phyloP scores from a whole-genome alignment of 2,888 invertebrate genomes.

The Fissipunctia ypsillon region DNA sequence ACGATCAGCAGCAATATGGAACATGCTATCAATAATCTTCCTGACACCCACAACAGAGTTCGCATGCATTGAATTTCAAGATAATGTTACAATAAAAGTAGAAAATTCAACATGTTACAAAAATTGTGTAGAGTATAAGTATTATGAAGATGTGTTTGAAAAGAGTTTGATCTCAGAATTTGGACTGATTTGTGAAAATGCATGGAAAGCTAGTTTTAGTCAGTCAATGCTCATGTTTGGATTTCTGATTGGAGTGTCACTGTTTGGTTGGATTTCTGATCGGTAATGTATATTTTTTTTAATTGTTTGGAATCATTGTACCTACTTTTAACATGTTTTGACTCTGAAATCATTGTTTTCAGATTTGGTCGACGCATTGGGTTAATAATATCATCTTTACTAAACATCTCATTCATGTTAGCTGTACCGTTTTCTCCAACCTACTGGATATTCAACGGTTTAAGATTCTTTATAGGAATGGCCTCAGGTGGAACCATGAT shows the following conservation, averaged over 20 bases:
- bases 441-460: slow-evolving; percentile 88
- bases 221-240: slow-evolving; percentile 80
- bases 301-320: no score
- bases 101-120: slow-evolving; percentile 75
- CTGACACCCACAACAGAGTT: slow-evolving; percentile 75
- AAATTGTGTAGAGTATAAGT: slow-evolving; percentile 74
- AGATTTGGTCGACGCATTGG: slow-evolving; percentile 88
- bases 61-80: slow-evolving; percentile 68
- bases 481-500: slow-evolving; percentile 94
- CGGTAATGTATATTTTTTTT: no score
- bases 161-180: slow-evolving; percentile 76
- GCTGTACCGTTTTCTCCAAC: slow-evolving; percentile 92
- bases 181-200: slow-evolving; percentile 75
- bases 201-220: slow-evolving; percentile 77
- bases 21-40: slow-evolving; percentile 76
- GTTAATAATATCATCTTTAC: slow-evolving; percentile 91
- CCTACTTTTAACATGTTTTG: neutral
- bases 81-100: slow-evolving; percentile 59
- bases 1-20: slow-evolving; percentile 75
- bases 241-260: slow-evolving; percentile 73
- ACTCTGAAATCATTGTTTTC: slow-evolving; percentile 26
- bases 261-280: slow-evolving; percentile 82
- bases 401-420: slow-evolving; percentile 92
- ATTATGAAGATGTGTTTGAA: slow-evolving; percentile 71
- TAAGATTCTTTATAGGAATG: slow-evolving; percentile 92